A percentile compares a stretch with the other conserved stretches of the same genome.
Conservation (phyloP, 2,888 invertebrate species). For the Papilio elwesi region DNA sequence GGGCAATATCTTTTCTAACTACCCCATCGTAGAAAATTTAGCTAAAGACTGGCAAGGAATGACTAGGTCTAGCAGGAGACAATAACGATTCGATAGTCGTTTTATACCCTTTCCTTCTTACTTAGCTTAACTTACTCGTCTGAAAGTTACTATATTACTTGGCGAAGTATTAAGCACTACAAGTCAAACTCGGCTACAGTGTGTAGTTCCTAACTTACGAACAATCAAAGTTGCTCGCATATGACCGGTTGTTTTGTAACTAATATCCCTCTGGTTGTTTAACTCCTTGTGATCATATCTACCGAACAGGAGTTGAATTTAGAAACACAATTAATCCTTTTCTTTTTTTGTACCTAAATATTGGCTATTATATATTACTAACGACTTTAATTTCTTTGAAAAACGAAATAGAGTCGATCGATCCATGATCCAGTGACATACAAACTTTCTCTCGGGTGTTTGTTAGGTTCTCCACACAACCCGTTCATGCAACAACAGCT, state of each 20-base stretch:
- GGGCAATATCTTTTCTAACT: too few species aligned
- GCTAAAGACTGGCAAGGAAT: too few species aligned
- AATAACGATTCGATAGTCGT: background rate
- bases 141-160: background rate
- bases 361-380: too few species aligned
- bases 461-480: too few species aligned
- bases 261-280: conserved; percentile 4
- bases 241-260: conserved; percentile 10
- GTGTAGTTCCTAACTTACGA: conserved; percentile 1
- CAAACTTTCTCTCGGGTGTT: too few species aligned
- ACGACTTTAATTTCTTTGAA: too few species aligned
- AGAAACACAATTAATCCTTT: background rate
- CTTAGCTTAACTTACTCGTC: too few species aligned
- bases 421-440: too few species aligned
- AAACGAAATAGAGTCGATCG: too few species aligned
- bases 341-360: background rate
- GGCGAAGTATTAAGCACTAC: conserved; percentile 9
- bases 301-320: background rate
- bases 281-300: background rate
- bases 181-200: conserved; percentile 5
- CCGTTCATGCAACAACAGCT: too few species aligned
- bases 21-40: too few species aligned
- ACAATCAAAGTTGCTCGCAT: conserved; percentile 10
- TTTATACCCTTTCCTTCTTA: background rate
- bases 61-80: background rate